Base-by-base conservation (phyloP, 1,140 invertebrate genomes). In the Belonocnema kinseyi region DNA sequence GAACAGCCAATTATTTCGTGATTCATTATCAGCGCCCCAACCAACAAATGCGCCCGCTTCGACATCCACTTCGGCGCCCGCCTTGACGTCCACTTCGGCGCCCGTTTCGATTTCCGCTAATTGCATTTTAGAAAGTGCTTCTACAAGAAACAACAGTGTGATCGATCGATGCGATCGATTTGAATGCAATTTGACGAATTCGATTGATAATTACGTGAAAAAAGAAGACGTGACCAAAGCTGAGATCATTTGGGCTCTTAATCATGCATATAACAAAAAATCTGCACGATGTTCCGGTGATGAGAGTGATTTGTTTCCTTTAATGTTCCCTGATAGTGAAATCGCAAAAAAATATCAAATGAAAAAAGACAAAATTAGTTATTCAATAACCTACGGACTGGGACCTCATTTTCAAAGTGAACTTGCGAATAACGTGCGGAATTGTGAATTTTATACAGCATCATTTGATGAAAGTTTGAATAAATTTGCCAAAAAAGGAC, bases 371-470 rank as follows among this genome's bases (percentile, higher is more conserved):
- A 50, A 72, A 51, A 12, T 72, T 6, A 26, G 19, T 17, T 72
- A 50, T 4, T n/a, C 19, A 17, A 72, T 72, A 8, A 72, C 40
- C 13, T 72, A 72, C 14, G 70, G 70, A 50, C 17, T 51, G 19
- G 71, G 71, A 5, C 71, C 71, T 72, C 50, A 10, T 50, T 72
- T 72, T 12, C 46, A 72, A 19, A 50, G 51, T 19, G 46, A 72
- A 51, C 4, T 52, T 1, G 8, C 46, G 3, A n/a, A 0, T 13
- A 11, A 21, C 0, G 50, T 51, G 3, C 21, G 17, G 51, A 12
- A 50, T 10, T 72, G 70, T 50, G 14, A 21, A 33, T 40, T 19
- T 50, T 50, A 5, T 10, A 50, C 46, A 13, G 4, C 14, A 50
- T 72, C 7, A 51, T 72, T 50, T 13, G 46, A 19, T 1, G n/a